Percentiles rank a stretch among this genome's conserved stretches.
Conservation (phyloP, 2,888 invertebrate species). For the Agrypnus murinus region DNA sequence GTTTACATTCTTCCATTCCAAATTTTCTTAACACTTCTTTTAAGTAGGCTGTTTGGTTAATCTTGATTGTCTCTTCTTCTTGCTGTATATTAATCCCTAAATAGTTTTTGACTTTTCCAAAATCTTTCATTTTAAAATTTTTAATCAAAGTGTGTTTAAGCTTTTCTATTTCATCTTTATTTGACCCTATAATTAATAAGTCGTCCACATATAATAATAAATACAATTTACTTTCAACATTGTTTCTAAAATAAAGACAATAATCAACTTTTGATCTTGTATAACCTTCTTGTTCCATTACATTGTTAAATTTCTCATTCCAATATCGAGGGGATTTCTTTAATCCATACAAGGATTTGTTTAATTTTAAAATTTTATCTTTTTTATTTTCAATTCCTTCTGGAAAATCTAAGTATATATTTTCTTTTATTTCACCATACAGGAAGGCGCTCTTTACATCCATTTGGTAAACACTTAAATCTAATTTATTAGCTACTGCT, state of each 20-base stretch:
- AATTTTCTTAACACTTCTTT: constrained; percentile 36
- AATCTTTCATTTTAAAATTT: no score
- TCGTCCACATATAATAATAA: constrained; percentile 54
- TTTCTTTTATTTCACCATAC: constrained; percentile 12
- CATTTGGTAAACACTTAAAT: constrained; percentile 14
- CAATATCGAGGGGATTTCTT: constrained; percentile 49
- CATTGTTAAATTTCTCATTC: constrained; percentile 47
- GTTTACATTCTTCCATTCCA: no score
- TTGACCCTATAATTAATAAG: constrained; percentile 49
- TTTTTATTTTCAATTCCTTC: not conserved
- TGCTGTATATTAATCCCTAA: constrained; percentile 20
- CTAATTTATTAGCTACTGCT: not conserved
- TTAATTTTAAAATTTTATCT: not conserved
- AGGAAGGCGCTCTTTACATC: constrained; percentile 28
- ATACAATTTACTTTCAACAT: constrained; percentile 35
- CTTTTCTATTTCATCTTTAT: constrained; percentile 40
- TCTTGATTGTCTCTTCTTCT: constrained; percentile 3
- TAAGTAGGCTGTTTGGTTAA: constrained; percentile 38
- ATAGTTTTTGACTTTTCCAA: no score
- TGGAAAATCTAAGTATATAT: not conserved
- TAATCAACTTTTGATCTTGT: constrained; percentile 46
- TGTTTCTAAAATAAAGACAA: constrained; percentile 39
- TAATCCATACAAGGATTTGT: constrained; percentile 48
- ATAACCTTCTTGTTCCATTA: constrained; percentile 44
- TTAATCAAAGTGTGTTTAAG: constrained; percentile 45